Conservation (phyloP, 1,140 invertebrate species). For the Rhopalosiphum maidis region DNA sequence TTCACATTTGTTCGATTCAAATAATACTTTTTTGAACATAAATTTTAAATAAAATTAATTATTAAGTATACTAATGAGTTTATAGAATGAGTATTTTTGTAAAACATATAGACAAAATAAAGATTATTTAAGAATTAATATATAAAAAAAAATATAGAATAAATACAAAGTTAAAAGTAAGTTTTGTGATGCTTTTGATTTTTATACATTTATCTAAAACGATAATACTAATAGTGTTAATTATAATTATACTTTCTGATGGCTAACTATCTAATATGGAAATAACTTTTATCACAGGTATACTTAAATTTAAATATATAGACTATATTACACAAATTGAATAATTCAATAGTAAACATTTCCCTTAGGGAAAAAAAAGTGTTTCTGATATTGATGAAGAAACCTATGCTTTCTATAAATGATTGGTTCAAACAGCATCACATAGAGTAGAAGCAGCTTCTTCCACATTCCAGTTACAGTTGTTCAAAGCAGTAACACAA, state of each 20-base stretch:
- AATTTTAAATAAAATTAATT: neutral
- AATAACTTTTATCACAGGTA: conserved; percentile 51
- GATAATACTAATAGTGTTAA: neutral
- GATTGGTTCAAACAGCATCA: conserved; percentile 64
- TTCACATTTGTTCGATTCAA: conserved; percentile 10
- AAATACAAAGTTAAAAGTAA: neutral
- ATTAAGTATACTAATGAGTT: neutral
- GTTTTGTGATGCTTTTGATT: conserved; percentile 31
- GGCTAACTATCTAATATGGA: conserved; percentile 31
- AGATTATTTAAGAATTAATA: neutral
- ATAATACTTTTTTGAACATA: neutral
- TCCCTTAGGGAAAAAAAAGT: conserved; percentile 26
- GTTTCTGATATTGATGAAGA: neutral
- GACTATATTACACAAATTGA: neutral
- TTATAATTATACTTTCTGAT: neutral
- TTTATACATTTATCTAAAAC: neutral
- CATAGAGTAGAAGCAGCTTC: conserved; percentile 79
- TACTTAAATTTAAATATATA: conserved; percentile 31
- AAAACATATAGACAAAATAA: neutral
- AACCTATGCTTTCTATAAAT: neutral
- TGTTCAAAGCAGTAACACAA: conserved; percentile 76
- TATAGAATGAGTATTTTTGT: neutral
- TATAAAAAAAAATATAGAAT: neutral
- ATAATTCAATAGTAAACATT: conserved; percentile 28
- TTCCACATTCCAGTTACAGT: conserved; percentile 81